A percentile compares a stretch with the other conserved stretches of the same genome.
These are phyloP conservation scores for Parnassius smintheus DNA, from an alignment of 2,888 invertebrate species.

Conservation along the genomic window DNA sequence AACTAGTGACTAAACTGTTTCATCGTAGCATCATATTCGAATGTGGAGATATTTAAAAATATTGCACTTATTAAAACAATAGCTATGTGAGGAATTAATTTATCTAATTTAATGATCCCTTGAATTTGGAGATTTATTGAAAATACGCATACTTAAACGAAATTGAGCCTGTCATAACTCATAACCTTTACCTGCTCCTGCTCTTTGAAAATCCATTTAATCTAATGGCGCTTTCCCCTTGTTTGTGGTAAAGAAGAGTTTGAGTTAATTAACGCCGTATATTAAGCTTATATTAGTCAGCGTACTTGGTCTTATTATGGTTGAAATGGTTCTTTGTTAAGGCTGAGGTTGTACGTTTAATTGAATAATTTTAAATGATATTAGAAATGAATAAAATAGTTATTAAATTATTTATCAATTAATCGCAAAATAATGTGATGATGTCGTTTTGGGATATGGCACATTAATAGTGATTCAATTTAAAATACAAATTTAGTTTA, in stretches of 20 bases:
- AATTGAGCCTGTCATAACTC: conserved; percentile 17
- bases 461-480: no score
- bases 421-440: no score
- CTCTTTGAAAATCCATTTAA: conserved; percentile 18
- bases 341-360: no score
- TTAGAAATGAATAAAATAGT: background rate
- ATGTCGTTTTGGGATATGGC: no score
- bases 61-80: no score
- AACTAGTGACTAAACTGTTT: no score
- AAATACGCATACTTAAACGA: conserved; percentile 4
- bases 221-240: conserved; percentile 16
- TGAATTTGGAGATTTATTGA: background rate
- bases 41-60: no score
- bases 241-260: conserved; percentile 16
- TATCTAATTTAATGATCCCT: no score
- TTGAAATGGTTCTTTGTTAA: background rate
- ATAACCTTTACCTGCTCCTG: conserved; percentile 16
- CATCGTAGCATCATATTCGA: no score
- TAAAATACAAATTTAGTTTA: no score
- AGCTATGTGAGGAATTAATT: no score
- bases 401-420: background rate
- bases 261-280: conserved; percentile 16
- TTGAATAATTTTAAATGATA: background rate
- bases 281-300: conserved; percentile 18
- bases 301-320: conserved; percentile 9